Percentiles rank a stretch among this genome's conserved stretches.
Evolutionary conservation across 2,113 vertebrate species (phyloP).

Genomic region (Sebastes schlegelii): DNA sequence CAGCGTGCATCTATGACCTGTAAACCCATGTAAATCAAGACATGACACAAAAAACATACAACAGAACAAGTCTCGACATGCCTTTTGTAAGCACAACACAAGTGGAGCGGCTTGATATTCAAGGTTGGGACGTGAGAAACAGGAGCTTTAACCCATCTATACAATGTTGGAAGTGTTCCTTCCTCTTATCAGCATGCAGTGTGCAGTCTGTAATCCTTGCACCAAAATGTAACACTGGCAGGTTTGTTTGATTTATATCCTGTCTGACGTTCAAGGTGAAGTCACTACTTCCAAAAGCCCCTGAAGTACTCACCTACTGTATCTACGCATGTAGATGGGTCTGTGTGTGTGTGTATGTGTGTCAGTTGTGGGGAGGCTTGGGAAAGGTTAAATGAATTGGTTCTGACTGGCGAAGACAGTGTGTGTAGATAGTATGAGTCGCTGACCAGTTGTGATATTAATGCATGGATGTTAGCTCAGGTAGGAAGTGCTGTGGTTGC

Average conservation of each 20-base stretch:
- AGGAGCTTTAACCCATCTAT: conserved; percentile 16
- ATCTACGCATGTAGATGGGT: not conserved
- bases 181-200: conserved; percentile 52
- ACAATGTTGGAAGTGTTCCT: not conserved
- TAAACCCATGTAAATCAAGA: conserved; percentile 42
- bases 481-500: not conserved
- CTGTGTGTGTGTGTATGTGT: conserved; percentile 5
- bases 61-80: conserved; percentile 54
- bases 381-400: conserved; percentile 5
- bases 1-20: conserved; percentile 63
- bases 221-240: conserved; percentile 45
- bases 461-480: not conserved
- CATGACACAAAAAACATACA: conserved; percentile 54
- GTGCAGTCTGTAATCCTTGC: conserved; percentile 34
- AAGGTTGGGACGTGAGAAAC: conserved; percentile 17
- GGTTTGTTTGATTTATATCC: conserved; percentile 60
- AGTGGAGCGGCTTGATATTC: conserved; percentile 21
- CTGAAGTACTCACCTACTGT: not conserved
- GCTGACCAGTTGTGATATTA: not conserved
- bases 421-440: not conserved
- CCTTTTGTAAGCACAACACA: conserved; percentile 45
- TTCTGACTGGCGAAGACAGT: not conserved
- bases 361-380: not conserved
- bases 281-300: conserved; percentile 28
- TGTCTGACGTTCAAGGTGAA: conserved; percentile 57